These are phyloP conservation scores for Lithobates sylvaticus DNA, from an alignment of 2,797 vertebrate species.

Conservation along the genomic window DNA sequence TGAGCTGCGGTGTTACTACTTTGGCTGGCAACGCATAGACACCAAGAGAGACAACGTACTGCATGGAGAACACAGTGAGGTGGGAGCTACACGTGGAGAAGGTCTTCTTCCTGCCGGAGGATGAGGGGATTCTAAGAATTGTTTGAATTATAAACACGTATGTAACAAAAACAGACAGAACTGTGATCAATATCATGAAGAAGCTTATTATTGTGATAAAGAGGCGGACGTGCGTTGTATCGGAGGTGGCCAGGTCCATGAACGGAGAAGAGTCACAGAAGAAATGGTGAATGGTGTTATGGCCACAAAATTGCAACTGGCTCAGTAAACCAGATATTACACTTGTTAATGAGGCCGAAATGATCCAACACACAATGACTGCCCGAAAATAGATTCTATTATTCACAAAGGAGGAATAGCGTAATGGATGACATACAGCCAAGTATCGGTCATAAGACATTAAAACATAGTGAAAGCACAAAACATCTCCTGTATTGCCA, in stretches of 20 bases:
- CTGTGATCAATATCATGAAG: neutral
- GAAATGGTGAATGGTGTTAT: conserved; percentile 65
- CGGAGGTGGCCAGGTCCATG: conserved; percentile 61
- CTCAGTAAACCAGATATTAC: neutral
- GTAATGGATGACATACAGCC: conserved; percentile 27
- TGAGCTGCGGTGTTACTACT: conserved; percentile 25
- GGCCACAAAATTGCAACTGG: conserved; percentile 63
- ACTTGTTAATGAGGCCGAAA: neutral
- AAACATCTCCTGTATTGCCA: conserved; percentile 9
- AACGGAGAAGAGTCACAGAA: conserved; percentile 63
- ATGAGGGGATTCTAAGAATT: conserved; percentile 63
- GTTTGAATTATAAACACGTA: conserved; percentile 63
- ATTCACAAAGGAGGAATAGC: neutral
- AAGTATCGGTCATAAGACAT: conserved; percentile 35
- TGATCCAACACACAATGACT: neutral
- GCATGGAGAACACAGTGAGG: conserved; percentile 49
- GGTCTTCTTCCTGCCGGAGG: conserved; percentile 48
- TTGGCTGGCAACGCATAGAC: conserved; percentile 61
- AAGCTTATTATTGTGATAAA: conserved; percentile 36
- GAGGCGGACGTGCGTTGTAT: conserved; percentile 54
- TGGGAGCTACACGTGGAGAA: conserved; percentile 18
- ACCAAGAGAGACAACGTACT: conserved; percentile 35
- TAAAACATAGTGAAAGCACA: neutral
- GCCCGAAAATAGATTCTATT: neutral
- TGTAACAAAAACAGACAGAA: neutral